These are phyloP conservation scores for Pachypsylla venusta DNA, from an alignment of 1,140 invertebrate genomes.

Conservation along the genomic window DNA sequence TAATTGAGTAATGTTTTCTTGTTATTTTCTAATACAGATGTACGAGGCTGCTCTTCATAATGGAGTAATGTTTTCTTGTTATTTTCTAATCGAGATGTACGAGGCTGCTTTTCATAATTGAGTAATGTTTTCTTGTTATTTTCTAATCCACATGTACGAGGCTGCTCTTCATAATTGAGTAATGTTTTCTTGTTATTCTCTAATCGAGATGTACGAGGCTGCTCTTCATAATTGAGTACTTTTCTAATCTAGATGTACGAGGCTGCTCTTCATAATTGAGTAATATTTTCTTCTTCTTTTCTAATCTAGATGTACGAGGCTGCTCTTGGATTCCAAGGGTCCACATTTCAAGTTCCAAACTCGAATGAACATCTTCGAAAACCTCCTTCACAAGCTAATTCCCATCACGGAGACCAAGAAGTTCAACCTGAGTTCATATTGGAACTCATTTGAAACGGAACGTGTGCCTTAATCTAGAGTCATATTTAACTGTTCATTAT, in stretches of 20 bases:
- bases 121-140: conserved; percentile 13
- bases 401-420: neutral
- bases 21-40: neutral
- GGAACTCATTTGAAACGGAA: neutral
- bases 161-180: too few relatives aligned
- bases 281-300: conserved; percentile 27
- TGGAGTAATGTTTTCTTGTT: too few relatives aligned
- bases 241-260: neutral
- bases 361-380: conserved; percentile 9
- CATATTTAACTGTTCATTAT: too few relatives aligned
- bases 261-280: neutral
- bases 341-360: conserved; percentile 50
- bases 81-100: neutral
- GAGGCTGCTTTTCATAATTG: conserved; percentile 13
- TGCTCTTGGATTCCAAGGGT: conserved; percentile 49
- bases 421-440: neutral
- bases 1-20: too few relatives aligned
- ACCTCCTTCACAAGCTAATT: neutral
- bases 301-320: conserved; percentile 42
- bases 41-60: too few relatives aligned
- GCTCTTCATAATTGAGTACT: conserved; percentile 10
- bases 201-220: conserved; percentile 3
- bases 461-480: too few relatives aligned
- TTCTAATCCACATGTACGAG: neutral
- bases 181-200: too few relatives aligned